Evolutionary conservation across 2,113 vertebrate species (phyloP), one percentile per base, ranked within the genome.

Genomic region (Himantopus leucocephalus): DNA sequence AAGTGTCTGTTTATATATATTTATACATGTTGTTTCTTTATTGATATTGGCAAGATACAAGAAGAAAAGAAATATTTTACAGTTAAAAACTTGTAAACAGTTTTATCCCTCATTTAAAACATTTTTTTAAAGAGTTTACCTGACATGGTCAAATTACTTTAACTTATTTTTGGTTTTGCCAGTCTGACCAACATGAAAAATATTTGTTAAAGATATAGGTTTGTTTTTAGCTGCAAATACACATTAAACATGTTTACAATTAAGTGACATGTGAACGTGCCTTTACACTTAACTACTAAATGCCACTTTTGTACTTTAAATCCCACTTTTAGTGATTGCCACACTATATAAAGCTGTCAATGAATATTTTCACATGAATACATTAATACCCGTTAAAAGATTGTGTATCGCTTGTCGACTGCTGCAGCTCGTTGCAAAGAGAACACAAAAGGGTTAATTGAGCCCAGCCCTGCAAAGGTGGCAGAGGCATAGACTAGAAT

Each of bases 371-470:
- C 93, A 80, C 34, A 29, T 91, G 93, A 94, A 92, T 97, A 94
- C 95, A 96, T 98, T 98, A 95, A 95, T 97, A 92, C 97, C 91
- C 81, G 97, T 98, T 97, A 98, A 98, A 98, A 98, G 97, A 95
- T 97, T 91, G 62, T 92, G 96, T 95, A 85, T 97, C 80, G 73
- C 93, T 66, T 97, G 98, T 98, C 79, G 96, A 96, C 97, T 97
- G 98, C 93, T 96, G 94, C 97, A 97, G 97, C 97, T 98, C 92
- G 81, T 98, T 98, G 97, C 96, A 92, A 92, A 93, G 67, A 87
- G 91, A 96, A 94, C 95, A 97, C 96, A 98, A 96, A 99, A 98
- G 98, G 97, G 97, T 98, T 99, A 98, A 99, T 98, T 98, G 98
- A 99, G 94, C 92, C 98, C 97, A 98, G 98, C 91, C 96, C 98